Conservation (phyloP, 1,140 invertebrate genomes). For the Caenorhabditis brenneri region DNA sequence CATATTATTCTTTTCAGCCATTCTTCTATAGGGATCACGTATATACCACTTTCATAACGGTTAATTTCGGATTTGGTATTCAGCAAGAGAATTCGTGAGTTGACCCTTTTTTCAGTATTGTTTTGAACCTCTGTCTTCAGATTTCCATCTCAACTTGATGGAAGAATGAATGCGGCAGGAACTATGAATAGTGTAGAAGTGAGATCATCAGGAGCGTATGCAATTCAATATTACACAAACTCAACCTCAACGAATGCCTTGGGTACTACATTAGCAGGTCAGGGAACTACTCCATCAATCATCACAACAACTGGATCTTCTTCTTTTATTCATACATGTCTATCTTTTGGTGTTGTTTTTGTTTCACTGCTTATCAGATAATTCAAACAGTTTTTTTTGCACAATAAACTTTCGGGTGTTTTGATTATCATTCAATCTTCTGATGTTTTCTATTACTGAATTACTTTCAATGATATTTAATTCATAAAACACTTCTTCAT, state of each 20-base stretch:
- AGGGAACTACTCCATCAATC: not conserved
- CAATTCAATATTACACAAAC: not conserved
- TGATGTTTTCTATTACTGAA: no score
- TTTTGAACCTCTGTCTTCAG: not conserved
- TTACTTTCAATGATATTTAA: no score
- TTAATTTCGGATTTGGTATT: not conserved
- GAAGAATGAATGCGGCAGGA: not conserved
- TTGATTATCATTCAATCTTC: no score
- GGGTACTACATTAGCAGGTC: not conserved
- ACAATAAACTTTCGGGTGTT: no score
- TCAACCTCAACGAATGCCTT: not conserved
- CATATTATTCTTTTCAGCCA: not conserved
- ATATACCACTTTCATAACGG: not conserved
- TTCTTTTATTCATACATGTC: not conserved
- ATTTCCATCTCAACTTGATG: not conserved
- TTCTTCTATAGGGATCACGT: not conserved
- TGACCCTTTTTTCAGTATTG: not conserved
- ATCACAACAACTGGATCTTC: not conserved
- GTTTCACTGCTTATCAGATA: not conserved
- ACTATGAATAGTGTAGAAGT: not conserved
- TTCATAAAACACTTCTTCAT: no score
- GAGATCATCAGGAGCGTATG: not conserved
- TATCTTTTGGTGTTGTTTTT: not conserved
- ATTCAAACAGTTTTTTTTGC: no score
- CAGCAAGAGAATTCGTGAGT: not conserved